Evolutionary conservation across 2,888 invertebrate species (phyloP).

Genomic region (Subacronicta megacephala): DNA sequence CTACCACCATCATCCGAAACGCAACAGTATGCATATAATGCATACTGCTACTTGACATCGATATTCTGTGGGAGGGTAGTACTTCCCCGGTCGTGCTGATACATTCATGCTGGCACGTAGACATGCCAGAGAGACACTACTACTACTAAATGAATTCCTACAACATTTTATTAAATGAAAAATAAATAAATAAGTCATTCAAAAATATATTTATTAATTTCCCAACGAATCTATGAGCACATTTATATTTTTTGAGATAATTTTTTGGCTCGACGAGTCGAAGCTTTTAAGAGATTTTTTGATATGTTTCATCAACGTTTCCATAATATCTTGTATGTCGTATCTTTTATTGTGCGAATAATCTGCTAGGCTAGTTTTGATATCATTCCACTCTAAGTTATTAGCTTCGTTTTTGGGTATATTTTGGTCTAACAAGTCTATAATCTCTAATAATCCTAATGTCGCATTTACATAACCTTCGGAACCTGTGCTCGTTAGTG

Average conservation of each 20-base stretch:
- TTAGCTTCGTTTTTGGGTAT: slow-evolving; percentile 53
- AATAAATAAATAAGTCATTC: too few relatives aligned
- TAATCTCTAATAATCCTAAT: slow-evolving; percentile 60
- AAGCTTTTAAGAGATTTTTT: slow-evolving; percentile 26
- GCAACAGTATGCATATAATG: too few relatives aligned
- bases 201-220: slow-evolving; percentile 1
- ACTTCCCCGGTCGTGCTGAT: too few relatives aligned
- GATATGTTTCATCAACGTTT: slow-evolving; percentile 26
- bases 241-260: slow-evolving; percentile 32
- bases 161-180: too few relatives aligned
- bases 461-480: slow-evolving; percentile 55
- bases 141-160: too few relatives aligned
- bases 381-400: slow-evolving; percentile 53
- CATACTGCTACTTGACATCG: too few relatives aligned
- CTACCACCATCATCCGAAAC: too few relatives aligned
- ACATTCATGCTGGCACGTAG: too few relatives aligned
- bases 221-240: slow-evolving; percentile 5
- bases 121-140: too few relatives aligned
- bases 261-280: background rate
- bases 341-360: slow-evolving; percentile 50
- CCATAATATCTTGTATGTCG: slow-evolving; percentile 51
- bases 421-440: slow-evolving; percentile 57
- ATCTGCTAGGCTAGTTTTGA: slow-evolving; percentile 46
- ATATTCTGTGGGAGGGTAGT: too few relatives aligned
- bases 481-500: slow-evolving; percentile 25